Conservation (phyloP, 2,113 vertebrate species). For the Coreoperca whiteheadi region DNA sequence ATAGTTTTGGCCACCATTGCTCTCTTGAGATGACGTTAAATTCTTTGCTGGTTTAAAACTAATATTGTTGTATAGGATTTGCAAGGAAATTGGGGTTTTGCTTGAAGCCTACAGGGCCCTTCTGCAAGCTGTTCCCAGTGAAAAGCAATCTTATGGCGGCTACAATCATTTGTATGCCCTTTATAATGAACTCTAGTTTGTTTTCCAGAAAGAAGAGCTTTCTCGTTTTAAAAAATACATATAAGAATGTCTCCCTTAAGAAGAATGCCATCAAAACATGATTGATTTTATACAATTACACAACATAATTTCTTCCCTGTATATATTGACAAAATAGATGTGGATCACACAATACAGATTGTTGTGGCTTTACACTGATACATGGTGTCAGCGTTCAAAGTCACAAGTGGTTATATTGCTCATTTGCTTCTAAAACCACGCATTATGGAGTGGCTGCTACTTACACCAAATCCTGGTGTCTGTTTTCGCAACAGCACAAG, state of each 20-base stretch:
- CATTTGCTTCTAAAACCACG: conserved; percentile 59
- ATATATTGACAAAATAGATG: neutral
- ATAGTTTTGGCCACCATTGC: conserved; percentile 31
- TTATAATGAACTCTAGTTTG: conserved; percentile 22
- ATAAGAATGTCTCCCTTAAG: neutral
- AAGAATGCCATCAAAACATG: neutral
- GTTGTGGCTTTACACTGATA: conserved; percentile 28
- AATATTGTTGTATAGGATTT: conserved; percentile 79
- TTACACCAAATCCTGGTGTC: conserved; percentile 48
- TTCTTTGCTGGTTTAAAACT: conserved; percentile 72
- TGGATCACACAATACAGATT: conserved; percentile 21
- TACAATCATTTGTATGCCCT: conserved; percentile 78
- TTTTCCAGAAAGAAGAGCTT: conserved; percentile 13
- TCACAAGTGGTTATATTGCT: conserved; percentile 58
- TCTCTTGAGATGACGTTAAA: conserved; percentile 66
- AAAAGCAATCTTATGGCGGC: conserved; percentile 89
- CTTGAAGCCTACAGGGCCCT: conserved; percentile 60
- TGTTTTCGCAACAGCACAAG: conserved; percentile 73
- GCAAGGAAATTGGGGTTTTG: conserved; percentile 75
- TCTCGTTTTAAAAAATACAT: neutral
- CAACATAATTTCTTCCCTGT: neutral
- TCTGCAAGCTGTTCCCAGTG: conserved; percentile 82
- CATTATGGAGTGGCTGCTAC: conserved; percentile 66
- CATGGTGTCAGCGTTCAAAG: conserved; percentile 31
- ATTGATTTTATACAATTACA: conserved; percentile 13